Conservation (phyloP, 2,888 invertebrate genomes). For the Campoplex capitator region DNA sequence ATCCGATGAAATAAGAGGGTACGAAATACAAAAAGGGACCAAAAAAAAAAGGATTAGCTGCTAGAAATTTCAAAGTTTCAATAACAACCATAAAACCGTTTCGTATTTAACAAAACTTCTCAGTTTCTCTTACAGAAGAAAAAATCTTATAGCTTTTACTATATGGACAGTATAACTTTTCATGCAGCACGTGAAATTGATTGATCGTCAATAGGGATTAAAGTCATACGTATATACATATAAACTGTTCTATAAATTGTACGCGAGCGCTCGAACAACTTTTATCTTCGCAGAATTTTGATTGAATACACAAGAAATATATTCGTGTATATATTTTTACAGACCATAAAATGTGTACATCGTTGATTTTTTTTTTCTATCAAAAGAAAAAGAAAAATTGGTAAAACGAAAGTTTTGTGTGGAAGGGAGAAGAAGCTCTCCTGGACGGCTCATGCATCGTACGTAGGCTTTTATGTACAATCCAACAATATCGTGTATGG, state of each 20-base stretch:
- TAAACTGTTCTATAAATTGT: not conserved
- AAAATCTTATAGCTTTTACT: slow-evolving; percentile 41
- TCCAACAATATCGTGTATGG: slow-evolving; percentile 40
- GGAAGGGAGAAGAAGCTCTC: slow-evolving; percentile 31
- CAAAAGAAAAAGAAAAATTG: slow-evolving; percentile 30
- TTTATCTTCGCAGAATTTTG: slow-evolving; percentile 48
- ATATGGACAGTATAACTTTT: slow-evolving; percentile 43
- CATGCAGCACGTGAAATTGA: slow-evolving; percentile 47
- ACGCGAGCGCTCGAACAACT: not conserved
- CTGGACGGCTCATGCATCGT: slow-evolving; percentile 50
- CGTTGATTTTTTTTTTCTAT: slow-evolving; percentile 19
- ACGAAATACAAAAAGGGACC: slow-evolving; percentile 12
- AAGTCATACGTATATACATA: not conserved
- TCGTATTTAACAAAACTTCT: slow-evolving; percentile 49
- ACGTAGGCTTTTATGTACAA: slow-evolving; percentile 47
- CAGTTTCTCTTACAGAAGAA: slow-evolving; percentile 1
- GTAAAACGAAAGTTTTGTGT: slow-evolving; percentile 36
- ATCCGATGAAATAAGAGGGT: slow-evolving; percentile 51
- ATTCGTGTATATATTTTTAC: slow-evolving; percentile 18
- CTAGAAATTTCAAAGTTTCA: slow-evolving; percentile 46
- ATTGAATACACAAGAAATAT: slow-evolving; percentile 38
- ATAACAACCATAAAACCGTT: slow-evolving; percentile 49
- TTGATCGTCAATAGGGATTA: slow-evolving; percentile 36
- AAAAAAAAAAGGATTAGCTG: not conserved
- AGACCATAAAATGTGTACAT: slow-evolving; percentile 9